Evolutionary conservation across 2,888 invertebrate genomes (phyloP), one percentile per base, ranked within the genome.

Genomic region (Frankliniella fusca): DNA sequence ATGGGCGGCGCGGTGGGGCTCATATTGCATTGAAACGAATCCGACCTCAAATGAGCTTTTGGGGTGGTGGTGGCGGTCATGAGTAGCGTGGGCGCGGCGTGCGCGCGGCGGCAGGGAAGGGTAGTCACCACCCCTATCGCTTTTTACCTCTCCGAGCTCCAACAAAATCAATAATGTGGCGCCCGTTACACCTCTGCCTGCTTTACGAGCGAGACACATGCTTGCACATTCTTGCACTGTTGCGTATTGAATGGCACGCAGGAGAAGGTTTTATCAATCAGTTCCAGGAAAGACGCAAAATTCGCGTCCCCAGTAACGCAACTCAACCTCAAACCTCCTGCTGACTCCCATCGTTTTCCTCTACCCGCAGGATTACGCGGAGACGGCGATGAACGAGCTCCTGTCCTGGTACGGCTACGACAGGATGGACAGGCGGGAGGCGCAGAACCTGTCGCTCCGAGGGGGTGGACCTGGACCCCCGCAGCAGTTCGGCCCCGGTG

Each of bases 331-430:
- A 2, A 38, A 38, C 38, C 38, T 38, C 38, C 38, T 5, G 38
- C 5, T 5, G 5, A 38, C 38, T 38, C 38, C 5, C 2, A 38
- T 5, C 38, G 38, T 38, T 38, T 23, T 76, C 23, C 9, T 82
- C 23, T 81, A 81, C 84, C 90, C 90, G 7, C 90, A 97, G 97
- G 95, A 96, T 88, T 97, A 94, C 88, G 96, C 96, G 9, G 96
- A 96, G 88, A 95, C 94, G 81, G 95, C 96, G 0, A 97, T 97
- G 96, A 96, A 96, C 87, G 96, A 97, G 88, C 90, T 97, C 83
- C 90, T 97, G 48, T 96, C 96, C 80, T 96, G 96, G 95, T 97
- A 97, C 89, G 97, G 97, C 2, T 97, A 96, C 87, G 93, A 93
- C 84, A 92, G 92, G 85, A 90, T 92, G 82, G 94, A 93, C 88